phyloP scores from a whole-genome alignment of 2,888 invertebrate genomes.

The Chaitophorus viminalis region DNA sequence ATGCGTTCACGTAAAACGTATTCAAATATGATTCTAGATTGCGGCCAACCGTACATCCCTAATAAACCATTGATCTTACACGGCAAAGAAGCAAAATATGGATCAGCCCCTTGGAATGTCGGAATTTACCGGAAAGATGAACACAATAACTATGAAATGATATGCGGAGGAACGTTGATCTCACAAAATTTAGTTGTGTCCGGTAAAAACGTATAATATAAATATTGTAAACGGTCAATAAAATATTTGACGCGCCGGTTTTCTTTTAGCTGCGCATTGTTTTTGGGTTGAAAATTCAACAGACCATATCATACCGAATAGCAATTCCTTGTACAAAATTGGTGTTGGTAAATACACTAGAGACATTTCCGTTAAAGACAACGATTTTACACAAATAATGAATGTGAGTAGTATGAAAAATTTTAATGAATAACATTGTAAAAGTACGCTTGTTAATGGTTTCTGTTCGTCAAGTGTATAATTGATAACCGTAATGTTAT shows the following conservation, averaged over 20 bases:
- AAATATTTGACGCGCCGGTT: too few relatives aligned
- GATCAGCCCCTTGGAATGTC: slow-evolving; percentile 65
- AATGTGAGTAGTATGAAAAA: slow-evolving; percentile 32
- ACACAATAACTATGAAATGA: slow-evolving; percentile 28
- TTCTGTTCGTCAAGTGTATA: too few relatives aligned
- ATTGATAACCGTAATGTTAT: not conserved
- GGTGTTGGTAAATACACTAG: slow-evolving; percentile 48
- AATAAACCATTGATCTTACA: slow-evolving; percentile 65
- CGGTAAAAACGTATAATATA: slow-evolving; percentile 56
- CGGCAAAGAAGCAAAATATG: slow-evolving; percentile 65
- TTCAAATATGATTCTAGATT: slow-evolving; percentile 65
- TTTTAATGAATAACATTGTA: too few relatives aligned
- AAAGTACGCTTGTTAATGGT: too few relatives aligned
- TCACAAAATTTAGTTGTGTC: slow-evolving; percentile 54
- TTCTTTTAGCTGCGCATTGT: slow-evolving; percentile 61
- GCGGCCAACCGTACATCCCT: slow-evolving; percentile 65
- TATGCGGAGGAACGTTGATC: slow-evolving; percentile 61
- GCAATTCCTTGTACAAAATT: slow-evolving; percentile 25
- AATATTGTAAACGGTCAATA: too few relatives aligned
- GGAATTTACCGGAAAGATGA: slow-evolving; percentile 45
- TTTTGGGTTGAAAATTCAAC: slow-evolving; percentile 16
- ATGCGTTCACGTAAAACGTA: too few relatives aligned
- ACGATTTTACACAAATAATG: slow-evolving; percentile 35
- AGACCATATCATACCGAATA: not conserved
- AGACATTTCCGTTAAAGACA: slow-evolving; percentile 18